A percentile compares a stretch with the other conserved stretches of the same genome.
Conservation (phyloP, 2,797 vertebrate genomes). For the Lepilemur septentrionalis region DNA sequence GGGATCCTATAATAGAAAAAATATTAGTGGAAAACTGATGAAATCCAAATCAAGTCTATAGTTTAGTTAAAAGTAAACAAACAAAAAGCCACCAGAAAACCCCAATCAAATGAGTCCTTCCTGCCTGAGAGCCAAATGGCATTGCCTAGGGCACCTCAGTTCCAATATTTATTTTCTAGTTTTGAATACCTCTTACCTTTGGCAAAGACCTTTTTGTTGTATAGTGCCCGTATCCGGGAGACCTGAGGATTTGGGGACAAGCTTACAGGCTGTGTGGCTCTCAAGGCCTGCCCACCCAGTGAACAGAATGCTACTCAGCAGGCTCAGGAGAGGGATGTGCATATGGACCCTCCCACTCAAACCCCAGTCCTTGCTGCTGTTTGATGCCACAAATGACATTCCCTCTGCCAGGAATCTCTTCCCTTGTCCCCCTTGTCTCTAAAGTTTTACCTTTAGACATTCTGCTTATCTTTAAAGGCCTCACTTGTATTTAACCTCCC, state of each 20-base stretch:
- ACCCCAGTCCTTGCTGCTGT: background rate
- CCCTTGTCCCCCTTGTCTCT: background rate
- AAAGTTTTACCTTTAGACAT: background rate
- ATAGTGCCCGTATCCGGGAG: background rate
- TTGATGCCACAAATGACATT: background rate
- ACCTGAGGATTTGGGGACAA: background rate
- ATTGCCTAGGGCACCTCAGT: background rate
- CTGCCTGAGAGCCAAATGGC: background rate
- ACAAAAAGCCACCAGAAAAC: background rate
- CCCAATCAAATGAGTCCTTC: background rate
- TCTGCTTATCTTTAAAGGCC: background rate
- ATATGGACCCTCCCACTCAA: background rate
- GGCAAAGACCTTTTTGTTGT: background rate
- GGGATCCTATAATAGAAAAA: background rate
- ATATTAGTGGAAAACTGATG: background rate
- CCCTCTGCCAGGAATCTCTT: background rate
- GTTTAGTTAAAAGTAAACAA: background rate
- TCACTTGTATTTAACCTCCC: background rate
- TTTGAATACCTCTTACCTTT: slow-evolving; percentile 1
- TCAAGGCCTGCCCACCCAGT: background rate
- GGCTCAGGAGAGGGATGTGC: background rate
- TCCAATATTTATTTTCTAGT: background rate
- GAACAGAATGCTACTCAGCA: background rate
- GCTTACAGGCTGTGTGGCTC: background rate
- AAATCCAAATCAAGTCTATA: background rate